These are phyloP conservation scores for Limnothrissa miodon DNA, from an alignment of 2,113 vertebrate species.

Conservation along the genomic window DNA sequence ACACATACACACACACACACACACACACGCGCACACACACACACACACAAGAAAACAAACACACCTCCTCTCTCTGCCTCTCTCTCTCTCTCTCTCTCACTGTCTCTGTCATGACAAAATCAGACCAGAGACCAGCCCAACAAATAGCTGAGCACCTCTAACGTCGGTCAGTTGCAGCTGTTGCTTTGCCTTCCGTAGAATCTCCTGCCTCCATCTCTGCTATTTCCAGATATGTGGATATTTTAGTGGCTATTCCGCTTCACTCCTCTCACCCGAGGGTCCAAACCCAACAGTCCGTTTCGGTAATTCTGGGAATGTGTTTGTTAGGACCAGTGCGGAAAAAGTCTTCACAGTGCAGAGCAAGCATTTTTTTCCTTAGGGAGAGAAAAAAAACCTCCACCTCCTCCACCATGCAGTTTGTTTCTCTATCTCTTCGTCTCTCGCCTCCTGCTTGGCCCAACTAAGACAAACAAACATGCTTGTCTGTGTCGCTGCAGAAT, in stretches of 20 bases:
- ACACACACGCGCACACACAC: too few relatives aligned
- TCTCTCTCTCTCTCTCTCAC: neutral
- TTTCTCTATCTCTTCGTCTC: too few relatives aligned
- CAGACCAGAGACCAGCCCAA: neutral
- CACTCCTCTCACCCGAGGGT: neutral
- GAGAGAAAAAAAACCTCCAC: neutral
- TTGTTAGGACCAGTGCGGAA: neutral
- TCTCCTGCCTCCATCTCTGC: neutral
- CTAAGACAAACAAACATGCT: neutral
- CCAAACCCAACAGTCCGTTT: too few relatives aligned
- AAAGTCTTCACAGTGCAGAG: neutral
- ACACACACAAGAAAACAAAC: too few relatives aligned
- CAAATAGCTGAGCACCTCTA: neutral
- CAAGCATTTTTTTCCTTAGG: neutral
- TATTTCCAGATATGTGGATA: neutral
- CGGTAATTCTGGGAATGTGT: constrained; percentile 1
- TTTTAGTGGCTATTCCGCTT: neutral
- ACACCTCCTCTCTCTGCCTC: too few relatives aligned
- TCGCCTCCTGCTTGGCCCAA: neutral
- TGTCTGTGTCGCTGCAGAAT: constrained; percentile 1
- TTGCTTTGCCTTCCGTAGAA: neutral
- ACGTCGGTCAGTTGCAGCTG: neutral
- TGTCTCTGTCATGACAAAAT: neutral
- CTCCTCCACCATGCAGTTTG: neutral
- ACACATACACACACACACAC: neutral